Conservation (phyloP, 2,888 invertebrate species). For the Acrobasis suavella region DNA sequence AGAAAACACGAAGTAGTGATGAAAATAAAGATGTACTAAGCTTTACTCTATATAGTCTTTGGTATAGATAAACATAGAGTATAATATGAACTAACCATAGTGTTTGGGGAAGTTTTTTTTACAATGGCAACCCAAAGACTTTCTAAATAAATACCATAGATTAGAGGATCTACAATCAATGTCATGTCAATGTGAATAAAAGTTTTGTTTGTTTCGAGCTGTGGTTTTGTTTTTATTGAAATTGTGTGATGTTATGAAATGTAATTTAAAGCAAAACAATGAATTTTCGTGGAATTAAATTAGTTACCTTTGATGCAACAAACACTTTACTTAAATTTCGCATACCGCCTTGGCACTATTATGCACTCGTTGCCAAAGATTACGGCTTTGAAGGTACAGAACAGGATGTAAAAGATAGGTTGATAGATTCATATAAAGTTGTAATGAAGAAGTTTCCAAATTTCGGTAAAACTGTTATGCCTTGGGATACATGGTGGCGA, state of each 20-base stretch:
- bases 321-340: constrained; percentile 90
- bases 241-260: too few relatives aligned
- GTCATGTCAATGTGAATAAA: not conserved
- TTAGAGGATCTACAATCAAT: not conserved
- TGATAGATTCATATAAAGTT: constrained; percentile 84
- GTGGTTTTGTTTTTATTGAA: too few relatives aligned
- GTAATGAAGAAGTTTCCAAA: constrained; percentile 89
- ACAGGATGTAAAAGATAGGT: constrained; percentile 80
- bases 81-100: too few relatives aligned
- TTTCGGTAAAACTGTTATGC: constrained; percentile 87
- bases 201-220: not conserved
- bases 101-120: not conserved
- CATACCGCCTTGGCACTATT: constrained; percentile 87
- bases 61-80: too few relatives aligned
- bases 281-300: constrained; percentile 25
- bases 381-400: constrained; percentile 85
- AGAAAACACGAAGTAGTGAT: too few relatives aligned
- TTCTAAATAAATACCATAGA: too few relatives aligned
- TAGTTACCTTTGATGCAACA: constrained; percentile 94
- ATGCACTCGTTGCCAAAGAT: constrained; percentile 86
- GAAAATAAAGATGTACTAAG: too few relatives aligned
- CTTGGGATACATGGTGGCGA: constrained; percentile 93
- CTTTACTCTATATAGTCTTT: too few relatives aligned
- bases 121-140: not conserved
- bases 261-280: not conserved